These are phyloP conservation scores for Spicauda simplicius DNA, from an alignment of 2,888 invertebrate species.

Conservation along the genomic window DNA sequence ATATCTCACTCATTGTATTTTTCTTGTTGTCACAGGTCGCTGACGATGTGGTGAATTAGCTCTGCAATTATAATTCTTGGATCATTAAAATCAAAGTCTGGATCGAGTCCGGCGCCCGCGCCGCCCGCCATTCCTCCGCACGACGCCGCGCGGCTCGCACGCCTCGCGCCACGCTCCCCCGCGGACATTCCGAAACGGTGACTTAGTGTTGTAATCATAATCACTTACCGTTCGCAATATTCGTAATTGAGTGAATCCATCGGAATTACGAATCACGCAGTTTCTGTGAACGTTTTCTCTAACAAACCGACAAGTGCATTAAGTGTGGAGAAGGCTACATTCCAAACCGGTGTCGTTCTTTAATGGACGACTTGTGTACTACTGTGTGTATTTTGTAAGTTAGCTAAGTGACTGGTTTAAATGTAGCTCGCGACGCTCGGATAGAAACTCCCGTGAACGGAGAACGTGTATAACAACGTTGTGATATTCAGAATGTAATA, in stretches of 20 bases:
- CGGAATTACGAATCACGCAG: conserved; percentile 49
- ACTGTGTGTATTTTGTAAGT: conserved; percentile 71
- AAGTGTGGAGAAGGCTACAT: conserved; percentile 78
- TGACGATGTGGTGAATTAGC: conserved; percentile 42
- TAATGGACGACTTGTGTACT: conserved; percentile 78
- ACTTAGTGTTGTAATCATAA: conserved; percentile 56
- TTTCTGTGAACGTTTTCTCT: conserved; percentile 59
- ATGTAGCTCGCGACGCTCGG: conserved; percentile 48
- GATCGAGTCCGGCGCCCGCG: conserved; percentile 59
- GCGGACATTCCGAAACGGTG: conserved; percentile 47
- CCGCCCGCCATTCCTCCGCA: conserved; percentile 62
- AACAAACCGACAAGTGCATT: conserved; percentile 69
- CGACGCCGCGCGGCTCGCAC: conserved; percentile 57
- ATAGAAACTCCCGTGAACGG: conserved; percentile 49
- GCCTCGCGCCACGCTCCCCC: conserved; percentile 48
- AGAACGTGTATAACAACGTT: conserved; percentile 47
- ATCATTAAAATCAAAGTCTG: conserved; percentile 65
- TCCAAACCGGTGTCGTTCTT: conserved; percentile 82
- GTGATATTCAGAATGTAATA: conserved; percentile 55
- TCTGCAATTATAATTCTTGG: conserved; percentile 44
- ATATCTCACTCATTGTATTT: conserved; percentile 23
- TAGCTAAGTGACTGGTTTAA: conserved; percentile 65
- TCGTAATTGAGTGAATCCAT: conserved; percentile 51
- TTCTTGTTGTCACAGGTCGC: conserved; percentile 48
- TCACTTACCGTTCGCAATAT: conserved; percentile 47